Evolutionary conservation across 2,113 vertebrate species (phyloP).

Genomic region (Gallinago jamesoni): DNA sequence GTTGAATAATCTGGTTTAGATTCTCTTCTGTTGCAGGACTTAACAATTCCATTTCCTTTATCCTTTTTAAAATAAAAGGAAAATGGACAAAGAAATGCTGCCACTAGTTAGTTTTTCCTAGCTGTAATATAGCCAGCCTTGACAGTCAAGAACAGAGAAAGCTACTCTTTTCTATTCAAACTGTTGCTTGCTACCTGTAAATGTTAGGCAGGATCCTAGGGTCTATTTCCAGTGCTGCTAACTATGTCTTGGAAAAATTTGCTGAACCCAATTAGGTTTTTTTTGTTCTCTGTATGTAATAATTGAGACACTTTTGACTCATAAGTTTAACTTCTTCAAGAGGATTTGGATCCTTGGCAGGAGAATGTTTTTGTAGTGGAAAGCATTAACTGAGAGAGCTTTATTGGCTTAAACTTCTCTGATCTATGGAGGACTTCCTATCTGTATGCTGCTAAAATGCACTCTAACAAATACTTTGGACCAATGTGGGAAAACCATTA

Average conservation of each 20-base stretch:
- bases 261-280: neutral
- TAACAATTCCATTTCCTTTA: neutral
- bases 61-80: neutral
- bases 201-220: neutral
- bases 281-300: neutral
- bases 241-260: neutral
- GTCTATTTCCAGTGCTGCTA: neutral
- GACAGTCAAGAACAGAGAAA: neutral
- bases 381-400: neutral
- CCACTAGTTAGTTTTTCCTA: neutral
- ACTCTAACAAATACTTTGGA: conserved; percentile 34
- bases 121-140: neutral
- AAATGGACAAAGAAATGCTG: neutral
- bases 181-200: neutral
- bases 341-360: neutral
- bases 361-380: neutral
- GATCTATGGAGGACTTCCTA: neutral
- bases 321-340: neutral
- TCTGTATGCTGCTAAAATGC: conserved; percentile 36
- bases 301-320: neutral
- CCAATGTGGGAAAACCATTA: neutral
- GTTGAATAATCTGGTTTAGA: neutral
- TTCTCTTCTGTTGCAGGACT: neutral
- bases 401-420: neutral
- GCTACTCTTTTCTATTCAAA: neutral